phyloP scores from a whole-genome alignment of 2,113 vertebrate species.

The Lampris megalopsis region DNA sequence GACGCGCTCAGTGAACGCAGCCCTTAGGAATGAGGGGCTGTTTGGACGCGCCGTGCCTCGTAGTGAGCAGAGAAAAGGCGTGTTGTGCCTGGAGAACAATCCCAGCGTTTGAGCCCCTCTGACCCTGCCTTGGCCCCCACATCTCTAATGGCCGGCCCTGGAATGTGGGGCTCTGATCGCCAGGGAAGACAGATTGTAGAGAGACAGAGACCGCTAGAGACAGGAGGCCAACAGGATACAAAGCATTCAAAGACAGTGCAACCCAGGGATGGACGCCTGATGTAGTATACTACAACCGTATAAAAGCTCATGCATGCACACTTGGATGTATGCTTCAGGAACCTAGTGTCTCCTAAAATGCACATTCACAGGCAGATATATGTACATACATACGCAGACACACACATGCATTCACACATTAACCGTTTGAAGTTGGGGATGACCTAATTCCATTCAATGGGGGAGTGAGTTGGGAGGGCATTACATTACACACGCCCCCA shows the following conservation, averaged over 20 bases:
- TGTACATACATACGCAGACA: background rate
- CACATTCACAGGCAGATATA: background rate
- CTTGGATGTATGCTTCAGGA: constrained; percentile 32
- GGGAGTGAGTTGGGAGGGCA: constrained; percentile 24
- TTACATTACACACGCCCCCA: constrained; percentile 27
- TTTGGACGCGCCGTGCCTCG: constrained; percentile 53
- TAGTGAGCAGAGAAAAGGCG: constrained; percentile 87
- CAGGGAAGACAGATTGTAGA: constrained; percentile 75
- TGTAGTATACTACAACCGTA: constrained; percentile 9
- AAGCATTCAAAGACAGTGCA: constrained; percentile 27
- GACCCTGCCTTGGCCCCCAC: constrained; percentile 92
- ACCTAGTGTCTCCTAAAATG: background rate
- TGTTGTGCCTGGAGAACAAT: constrained; percentile 95
- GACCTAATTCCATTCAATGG: constrained; percentile 57
- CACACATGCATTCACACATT: constrained; percentile 8
- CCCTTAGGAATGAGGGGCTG: constrained; percentile 65
- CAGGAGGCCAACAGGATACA: constrained; percentile 14
- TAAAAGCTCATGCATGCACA: constrained; percentile 12
- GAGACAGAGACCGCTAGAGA: constrained; percentile 42
- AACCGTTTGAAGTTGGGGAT: constrained; percentile 49
- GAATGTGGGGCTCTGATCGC: constrained; percentile 86
- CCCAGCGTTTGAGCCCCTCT: constrained; percentile 89
- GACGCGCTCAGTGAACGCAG: constrained; percentile 33
- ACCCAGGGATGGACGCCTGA: background rate
- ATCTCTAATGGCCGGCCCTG: constrained; percentile 92